These are phyloP conservation scores for Cryptoprocta ferox DNA, from an alignment of 2,797 vertebrate species.

Conservation along the genomic window DNA sequence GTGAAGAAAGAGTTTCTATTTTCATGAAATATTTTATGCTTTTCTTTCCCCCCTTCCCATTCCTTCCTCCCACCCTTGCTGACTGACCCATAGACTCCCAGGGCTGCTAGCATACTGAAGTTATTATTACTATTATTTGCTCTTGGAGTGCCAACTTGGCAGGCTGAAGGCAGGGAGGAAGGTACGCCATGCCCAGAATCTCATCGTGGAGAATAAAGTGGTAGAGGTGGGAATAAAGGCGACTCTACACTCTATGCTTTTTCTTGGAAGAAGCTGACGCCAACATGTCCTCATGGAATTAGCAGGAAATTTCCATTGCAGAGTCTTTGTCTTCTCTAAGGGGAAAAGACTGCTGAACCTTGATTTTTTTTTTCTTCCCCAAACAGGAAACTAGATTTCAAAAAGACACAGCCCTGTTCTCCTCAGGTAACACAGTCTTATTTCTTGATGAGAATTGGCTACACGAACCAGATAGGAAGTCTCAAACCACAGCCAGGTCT, in stretches of 20 bases:
- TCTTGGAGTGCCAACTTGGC: constrained; percentile 57
- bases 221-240: constrained; percentile 47
- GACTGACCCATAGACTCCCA: neutral
- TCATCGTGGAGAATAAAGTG: neutral
- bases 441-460: constrained; percentile 61
- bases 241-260: constrained; percentile 16
- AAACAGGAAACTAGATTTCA: constrained; percentile 61
- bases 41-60: constrained; percentile 1
- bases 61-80: neutral
- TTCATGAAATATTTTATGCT: constrained; percentile 35
- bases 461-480: constrained; percentile 26
- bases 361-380: neutral
- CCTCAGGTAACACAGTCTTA: constrained; percentile 33
- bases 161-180: neutral
- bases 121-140: constrained; percentile 67
- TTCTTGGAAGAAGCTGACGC: constrained; percentile 48
- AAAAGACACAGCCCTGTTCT: constrained; percentile 24
- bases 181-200: constrained; percentile 44
- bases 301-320: constrained; percentile 58
- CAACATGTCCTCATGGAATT: constrained; percentile 39
- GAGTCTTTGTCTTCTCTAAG: constrained; percentile 55
- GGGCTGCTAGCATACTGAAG: constrained; percentile 53
- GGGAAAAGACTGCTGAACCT: neutral
- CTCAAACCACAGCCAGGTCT: constrained; percentile 23
- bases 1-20: constrained; percentile 57